Conservation (phyloP, 2,797 vertebrate genomes). For the Pogoniulus pusillus region DNA sequence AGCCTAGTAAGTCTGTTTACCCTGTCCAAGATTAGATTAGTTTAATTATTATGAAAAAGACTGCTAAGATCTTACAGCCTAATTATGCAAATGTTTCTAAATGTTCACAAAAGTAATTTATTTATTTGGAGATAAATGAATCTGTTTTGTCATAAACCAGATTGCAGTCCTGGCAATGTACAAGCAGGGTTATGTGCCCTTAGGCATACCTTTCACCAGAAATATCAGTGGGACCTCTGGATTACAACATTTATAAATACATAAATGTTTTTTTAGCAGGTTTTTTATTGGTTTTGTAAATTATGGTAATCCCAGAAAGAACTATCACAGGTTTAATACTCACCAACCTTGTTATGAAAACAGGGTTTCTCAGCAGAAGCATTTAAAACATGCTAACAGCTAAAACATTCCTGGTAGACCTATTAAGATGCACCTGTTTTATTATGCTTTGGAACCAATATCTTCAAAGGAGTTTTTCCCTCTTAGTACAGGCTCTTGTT, state of each 20-base stretch:
- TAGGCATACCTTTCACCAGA: constrained; percentile 88
- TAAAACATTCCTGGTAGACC: constrained; percentile 79
- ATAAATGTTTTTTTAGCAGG: constrained; percentile 86
- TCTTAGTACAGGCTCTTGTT: constrained; percentile 30
- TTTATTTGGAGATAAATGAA: constrained; percentile 95
- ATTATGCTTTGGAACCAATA: constrained; percentile 68
- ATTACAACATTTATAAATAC: constrained; percentile 91
- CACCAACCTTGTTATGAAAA: constrained; percentile 81
- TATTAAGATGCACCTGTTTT: constrained; percentile 83
- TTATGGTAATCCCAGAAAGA: constrained; percentile 78
- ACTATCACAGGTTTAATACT: constrained; percentile 80
- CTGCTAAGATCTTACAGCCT: constrained; percentile 93
- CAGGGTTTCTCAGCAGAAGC: constrained; percentile 78
- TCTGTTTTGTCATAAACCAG: constrained; percentile 94
- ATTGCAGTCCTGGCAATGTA: constrained; percentile 86
- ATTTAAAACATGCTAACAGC: constrained; percentile 79
- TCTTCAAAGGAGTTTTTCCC: constrained; percentile 54
- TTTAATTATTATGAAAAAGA: constrained; percentile 98
- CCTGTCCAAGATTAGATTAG: constrained; percentile 98
- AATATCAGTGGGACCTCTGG: constrained; percentile 92
- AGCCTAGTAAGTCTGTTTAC: constrained; percentile 96
- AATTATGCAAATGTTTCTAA: constrained; percentile 99
- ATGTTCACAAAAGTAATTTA: constrained; percentile 96
- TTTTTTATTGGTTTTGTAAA: constrained; percentile 81
- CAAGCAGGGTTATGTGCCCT: constrained; percentile 86